Percentiles rank a stretch among this genome's conserved stretches.
Conservation (phyloP, 2,113 vertebrate species). For the Albula goreensis region DNA sequence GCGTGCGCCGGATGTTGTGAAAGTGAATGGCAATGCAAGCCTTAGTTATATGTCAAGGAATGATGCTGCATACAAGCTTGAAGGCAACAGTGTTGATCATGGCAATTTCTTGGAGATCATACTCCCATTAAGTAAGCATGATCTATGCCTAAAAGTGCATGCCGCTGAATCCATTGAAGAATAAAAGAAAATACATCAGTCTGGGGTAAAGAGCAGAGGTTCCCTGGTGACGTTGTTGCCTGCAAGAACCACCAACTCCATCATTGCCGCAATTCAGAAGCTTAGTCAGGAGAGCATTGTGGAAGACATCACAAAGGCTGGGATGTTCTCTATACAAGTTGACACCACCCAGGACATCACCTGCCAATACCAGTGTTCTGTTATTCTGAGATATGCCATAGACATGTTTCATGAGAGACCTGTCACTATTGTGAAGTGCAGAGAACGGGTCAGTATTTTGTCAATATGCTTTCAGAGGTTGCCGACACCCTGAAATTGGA, state of each 20-base stretch:
- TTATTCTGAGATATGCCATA: conserved; percentile 14
- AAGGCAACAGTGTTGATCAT: conserved; percentile 18
- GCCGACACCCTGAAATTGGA: conserved; percentile 1
- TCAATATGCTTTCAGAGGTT: neutral
- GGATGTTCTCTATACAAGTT: conserved; percentile 22
- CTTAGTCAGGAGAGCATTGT: neutral
- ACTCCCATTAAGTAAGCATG: conserved; percentile 22
- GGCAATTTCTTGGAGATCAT: conserved; percentile 29
- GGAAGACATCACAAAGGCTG: conserved; percentile 17
- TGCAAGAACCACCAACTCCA: neutral
- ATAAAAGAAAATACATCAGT: conserved; percentile 11
- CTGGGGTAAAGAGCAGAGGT: conserved; percentile 24
- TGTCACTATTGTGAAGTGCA: conserved; percentile 16
- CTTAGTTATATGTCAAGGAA: conserved; percentile 1
- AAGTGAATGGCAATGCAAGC: neutral
- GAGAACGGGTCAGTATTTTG: conserved; percentile 17
- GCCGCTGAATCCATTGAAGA: conserved; percentile 16
- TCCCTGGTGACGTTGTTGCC: conserved; percentile 12
- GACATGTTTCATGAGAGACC: conserved; percentile 3
- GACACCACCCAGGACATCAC: conserved; percentile 19
- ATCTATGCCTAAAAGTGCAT: conserved; percentile 5
- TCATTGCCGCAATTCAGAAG: conserved; percentile 9
- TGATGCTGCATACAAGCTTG: conserved; percentile 9
- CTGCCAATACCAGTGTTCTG: conserved; percentile 10
- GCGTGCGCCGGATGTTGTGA: conserved; percentile 10